Evolutionary conservation across 1,140 invertebrate genomes (phyloP).

Genomic region (Sycobia sp.): DNA sequence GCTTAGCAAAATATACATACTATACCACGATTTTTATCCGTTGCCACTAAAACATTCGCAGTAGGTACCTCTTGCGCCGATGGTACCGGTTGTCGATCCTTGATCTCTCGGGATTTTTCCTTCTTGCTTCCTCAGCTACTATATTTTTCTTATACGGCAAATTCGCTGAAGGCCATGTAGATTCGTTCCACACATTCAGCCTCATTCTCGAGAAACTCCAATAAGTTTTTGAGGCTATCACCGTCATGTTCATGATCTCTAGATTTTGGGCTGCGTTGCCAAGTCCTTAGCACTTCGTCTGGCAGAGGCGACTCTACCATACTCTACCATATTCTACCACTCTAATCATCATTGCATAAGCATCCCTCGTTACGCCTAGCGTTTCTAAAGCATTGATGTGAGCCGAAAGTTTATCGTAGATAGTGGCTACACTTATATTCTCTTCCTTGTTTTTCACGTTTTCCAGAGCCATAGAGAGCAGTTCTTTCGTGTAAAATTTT

Average conservation of each 20-base stretch:
- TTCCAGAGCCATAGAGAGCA: constrained; percentile 38
- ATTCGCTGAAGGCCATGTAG: constrained; percentile 28
- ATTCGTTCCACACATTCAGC: constrained; percentile 42
- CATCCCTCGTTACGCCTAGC: constrained; percentile 44
- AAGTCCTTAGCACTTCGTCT: constrained; percentile 41
- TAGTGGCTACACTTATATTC: constrained; percentile 22
- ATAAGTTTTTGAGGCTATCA: constrained; percentile 30
- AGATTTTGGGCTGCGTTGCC: constrained; percentile 33
- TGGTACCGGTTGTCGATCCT: not conserved
- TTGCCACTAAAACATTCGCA: constrained; percentile 8
- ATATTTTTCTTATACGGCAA: constrained; percentile 1
- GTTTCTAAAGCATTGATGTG: constrained; percentile 46
- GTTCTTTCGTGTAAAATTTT: constrained; percentile 42
- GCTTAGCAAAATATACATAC: constrained; percentile 11
- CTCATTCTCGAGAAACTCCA: constrained; percentile 41
- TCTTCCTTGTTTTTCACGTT: constrained; percentile 18
- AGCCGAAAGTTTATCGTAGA: constrained; percentile 45
- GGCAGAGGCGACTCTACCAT: constrained; percentile 50
- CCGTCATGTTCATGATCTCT: not conserved
- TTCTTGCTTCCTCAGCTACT: not conserved
- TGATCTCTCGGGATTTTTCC: constrained; percentile 7
- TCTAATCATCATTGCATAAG: constrained; percentile 43
- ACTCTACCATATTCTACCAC: constrained; percentile 46
- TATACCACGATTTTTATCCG: constrained; percentile 1
- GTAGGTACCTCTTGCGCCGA: constrained; percentile 22